Conservation (phyloP, 2,888 invertebrate genomes). For the Cacoxenus indagator region DNA sequence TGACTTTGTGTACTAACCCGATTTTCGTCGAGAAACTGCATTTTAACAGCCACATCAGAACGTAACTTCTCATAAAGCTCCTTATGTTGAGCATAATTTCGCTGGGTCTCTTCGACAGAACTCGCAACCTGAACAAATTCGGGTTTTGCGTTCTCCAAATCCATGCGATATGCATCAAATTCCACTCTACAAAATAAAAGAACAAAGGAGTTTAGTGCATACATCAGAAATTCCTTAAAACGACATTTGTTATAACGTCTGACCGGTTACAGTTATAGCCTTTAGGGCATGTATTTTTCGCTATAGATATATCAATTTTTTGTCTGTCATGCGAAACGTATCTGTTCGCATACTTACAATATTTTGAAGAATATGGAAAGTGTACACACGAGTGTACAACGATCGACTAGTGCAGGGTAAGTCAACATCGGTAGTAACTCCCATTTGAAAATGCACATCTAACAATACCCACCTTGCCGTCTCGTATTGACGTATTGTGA, state of each 20-base stretch:
- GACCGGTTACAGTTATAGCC: too few relatives aligned
- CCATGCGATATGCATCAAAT: constrained; percentile 97
- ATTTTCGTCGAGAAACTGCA: constrained; percentile 97
- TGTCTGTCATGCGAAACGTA: too few relatives aligned
- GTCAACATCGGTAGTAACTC: too few relatives aligned
- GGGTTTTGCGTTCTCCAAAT: constrained; percentile 86
- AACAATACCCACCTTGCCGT: constrained; percentile 74
- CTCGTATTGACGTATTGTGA: constrained; percentile 77
- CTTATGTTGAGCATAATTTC: constrained; percentile 87
- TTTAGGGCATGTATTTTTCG: too few relatives aligned
- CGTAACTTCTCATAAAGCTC: constrained; percentile 92
- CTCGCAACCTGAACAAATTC: constrained; percentile 73
- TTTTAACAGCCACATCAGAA: constrained; percentile 94
- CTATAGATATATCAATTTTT: too few relatives aligned
- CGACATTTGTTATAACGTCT: not conserved
- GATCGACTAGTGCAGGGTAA: too few relatives aligned
- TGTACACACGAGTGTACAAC: too few relatives aligned
- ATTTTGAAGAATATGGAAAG: too few relatives aligned
- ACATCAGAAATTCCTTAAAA: not conserved
- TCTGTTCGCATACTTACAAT: too few relatives aligned
- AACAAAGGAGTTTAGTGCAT: not conserved
- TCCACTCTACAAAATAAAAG: constrained; percentile 79
- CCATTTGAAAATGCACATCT: too few relatives aligned
- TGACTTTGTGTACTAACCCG: constrained; percentile 75
- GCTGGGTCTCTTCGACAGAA: constrained; percentile 86